A percentile compares a stretch with the other conserved stretches of the same genome.
Conservation (phyloP, 2,797 vertebrate species). For the Cuniculus paca region DNA sequence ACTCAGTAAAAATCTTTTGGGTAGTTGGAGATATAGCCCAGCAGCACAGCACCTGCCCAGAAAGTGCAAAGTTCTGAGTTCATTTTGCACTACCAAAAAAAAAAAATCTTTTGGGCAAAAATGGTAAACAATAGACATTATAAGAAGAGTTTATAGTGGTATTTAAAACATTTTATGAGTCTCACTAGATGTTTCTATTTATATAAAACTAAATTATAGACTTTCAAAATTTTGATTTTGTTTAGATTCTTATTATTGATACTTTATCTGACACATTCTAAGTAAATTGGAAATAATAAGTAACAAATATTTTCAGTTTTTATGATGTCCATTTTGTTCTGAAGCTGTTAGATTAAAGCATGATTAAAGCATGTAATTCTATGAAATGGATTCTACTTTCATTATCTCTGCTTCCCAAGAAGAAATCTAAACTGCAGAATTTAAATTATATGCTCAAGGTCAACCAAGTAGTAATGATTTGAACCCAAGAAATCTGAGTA, state of each 20-base stretch:
- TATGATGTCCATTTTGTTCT: neutral
- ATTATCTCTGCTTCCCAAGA: neutral
- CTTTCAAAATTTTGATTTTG: neutral
- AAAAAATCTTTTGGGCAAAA: neutral
- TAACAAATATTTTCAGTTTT: neutral
- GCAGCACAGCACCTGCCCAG: too few relatives aligned
- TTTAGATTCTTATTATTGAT: neutral
- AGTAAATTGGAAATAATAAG: constrained; percentile 7
- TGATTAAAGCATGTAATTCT: neutral
- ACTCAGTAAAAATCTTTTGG: constrained; percentile 13
- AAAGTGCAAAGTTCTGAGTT: too few relatives aligned
- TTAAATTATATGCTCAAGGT: constrained; percentile 44
- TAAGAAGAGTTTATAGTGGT: neutral
- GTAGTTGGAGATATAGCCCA: neutral
- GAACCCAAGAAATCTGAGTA: neutral
- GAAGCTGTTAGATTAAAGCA: neutral
- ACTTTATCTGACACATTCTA: neutral
- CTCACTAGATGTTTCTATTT: constrained; percentile 19
- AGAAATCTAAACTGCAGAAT: constrained; percentile 40
- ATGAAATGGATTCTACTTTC: constrained; percentile 4
- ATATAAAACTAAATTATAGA: constrained; percentile 27
- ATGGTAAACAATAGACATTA: neutral
- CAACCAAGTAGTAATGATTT: neutral
- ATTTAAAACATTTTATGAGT: neutral
- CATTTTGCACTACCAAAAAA: too few relatives aligned